Evolutionary conservation across 1,140 invertebrate genomes (phyloP).

Genomic region (Drosophila pseudoananassae): DNA sequence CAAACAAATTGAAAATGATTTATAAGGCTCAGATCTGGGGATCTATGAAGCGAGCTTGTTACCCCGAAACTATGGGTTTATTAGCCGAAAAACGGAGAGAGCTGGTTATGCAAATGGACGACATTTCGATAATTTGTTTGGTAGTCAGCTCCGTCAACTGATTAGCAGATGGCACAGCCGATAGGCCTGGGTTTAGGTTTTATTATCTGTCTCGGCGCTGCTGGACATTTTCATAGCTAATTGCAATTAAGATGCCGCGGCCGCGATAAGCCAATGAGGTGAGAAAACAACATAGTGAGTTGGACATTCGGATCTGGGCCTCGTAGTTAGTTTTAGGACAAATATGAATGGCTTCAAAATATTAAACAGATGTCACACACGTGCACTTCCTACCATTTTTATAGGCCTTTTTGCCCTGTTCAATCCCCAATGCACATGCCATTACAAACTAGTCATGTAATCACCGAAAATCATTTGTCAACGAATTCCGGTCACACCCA

Average conservation of each 20-base stretch:
- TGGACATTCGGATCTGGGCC: not conserved
- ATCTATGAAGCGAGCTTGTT: conserved; percentile 48
- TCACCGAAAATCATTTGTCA: conserved; percentile 34
- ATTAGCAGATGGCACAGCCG: conserved; percentile 65
- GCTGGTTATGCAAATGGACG: conserved; percentile 66
- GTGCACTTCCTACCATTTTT: not conserved
- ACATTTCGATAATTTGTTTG: conserved; percentile 68
- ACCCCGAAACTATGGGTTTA: conserved; percentile 64
- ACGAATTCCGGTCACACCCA: conserved; percentile 32
- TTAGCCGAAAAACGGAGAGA: conserved; percentile 32
- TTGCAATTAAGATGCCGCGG: conserved; percentile 73
- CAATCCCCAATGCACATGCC: not conserved
- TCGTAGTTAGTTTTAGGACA: not conserved
- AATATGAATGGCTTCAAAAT: conserved; percentile 3
- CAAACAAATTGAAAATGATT: conserved; percentile 73
- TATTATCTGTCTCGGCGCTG: conserved; percentile 12
- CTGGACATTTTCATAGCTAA: conserved; percentile 72
- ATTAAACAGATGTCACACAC: conserved; percentile 1
- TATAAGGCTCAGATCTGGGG: conserved; percentile 32
- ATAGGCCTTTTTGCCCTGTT: not conserved
- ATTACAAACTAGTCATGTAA: conserved; percentile 1
- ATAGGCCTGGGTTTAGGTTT: conserved; percentile 57
- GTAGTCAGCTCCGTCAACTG: conserved; percentile 60
- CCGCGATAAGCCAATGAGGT: conserved; percentile 62
- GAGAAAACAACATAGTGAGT: conserved; percentile 64